Base-by-base conservation (phyloP, 2,797 vertebrate genomes). In the Monodelphis domestica region DNA sequence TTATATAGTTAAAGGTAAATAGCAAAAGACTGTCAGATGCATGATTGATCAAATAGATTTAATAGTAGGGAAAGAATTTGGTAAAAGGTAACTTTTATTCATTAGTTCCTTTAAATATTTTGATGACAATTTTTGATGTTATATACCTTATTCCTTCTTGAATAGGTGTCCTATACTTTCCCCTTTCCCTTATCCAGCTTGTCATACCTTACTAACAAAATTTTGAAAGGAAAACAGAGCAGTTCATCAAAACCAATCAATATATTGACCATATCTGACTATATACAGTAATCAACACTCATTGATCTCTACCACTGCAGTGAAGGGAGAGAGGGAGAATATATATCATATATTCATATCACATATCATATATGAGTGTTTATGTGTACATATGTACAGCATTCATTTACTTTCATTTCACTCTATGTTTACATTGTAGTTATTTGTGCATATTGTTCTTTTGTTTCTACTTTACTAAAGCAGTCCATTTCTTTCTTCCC, bases 1-100 rank as follows among this genome's bases (percentile, higher is more conserved):
- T 92, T 92, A 54, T 38, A 54, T 95, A 24, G 21, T 91, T 97
- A 45, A 53, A 29, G 14, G 92, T 97, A 38, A 53, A 90, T 89
- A 52, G 88, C 45, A 57, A 95, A 5, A 93, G 17, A 89, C 96
- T 88, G 52, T 84, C 92, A 29, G 59, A 21, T 89, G 90, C 45
- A 52, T 30, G 33, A 94, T 93, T 90, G 30, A 3, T 90, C 30
- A 90, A 11, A 17, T 93, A 88, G 51, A 10, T 93, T 95, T 56
- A 87, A 94, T 89, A 11, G 26, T 33, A 54, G 53, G 54, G 89
- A 1, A 3, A 4, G n/a, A 54, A 53, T 53, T 94, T 96, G n/a
- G 87, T 89, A 92, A 84, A 53, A 45, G 24, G 29, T 50, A 12
- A 3, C 91, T 90, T 15, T 94, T 38, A 45, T 89, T 88, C 54